Conservation (phyloP, 1,140 invertebrate genomes). For the Drosophila watanabei region DNA sequence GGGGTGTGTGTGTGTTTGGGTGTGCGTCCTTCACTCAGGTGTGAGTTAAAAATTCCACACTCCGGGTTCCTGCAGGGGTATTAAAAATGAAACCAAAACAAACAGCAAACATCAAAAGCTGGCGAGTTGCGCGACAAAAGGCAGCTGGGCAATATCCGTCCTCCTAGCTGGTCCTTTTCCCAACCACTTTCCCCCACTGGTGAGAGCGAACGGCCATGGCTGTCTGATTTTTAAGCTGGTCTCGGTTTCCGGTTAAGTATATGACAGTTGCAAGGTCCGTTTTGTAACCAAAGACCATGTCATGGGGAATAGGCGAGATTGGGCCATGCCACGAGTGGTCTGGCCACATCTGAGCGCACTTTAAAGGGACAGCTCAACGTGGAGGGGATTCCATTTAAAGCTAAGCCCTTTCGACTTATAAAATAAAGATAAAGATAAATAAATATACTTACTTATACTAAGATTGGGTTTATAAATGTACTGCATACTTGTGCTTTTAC, state of each 20-base stretch:
- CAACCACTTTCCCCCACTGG: not conserved
- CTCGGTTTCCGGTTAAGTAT: constrained; percentile 48
- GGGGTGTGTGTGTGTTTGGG: not conserved
- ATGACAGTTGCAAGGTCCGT: constrained; percentile 56
- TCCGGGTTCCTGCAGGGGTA: constrained; percentile 46
- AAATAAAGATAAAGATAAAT: not conserved
- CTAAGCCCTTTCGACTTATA: not conserved
- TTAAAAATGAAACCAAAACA: constrained; percentile 83
- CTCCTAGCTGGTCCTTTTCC: constrained; percentile 12
- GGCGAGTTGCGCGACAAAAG: constrained; percentile 48
- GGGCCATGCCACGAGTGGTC: constrained; percentile 32
- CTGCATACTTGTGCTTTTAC: too few species aligned
- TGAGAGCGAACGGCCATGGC: constrained; percentile 22
- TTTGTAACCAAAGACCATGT: constrained; percentile 54
- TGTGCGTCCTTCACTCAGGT: constrained; percentile 12
- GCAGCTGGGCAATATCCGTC: constrained; percentile 67
- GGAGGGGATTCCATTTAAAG: not conserved
- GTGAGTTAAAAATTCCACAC: constrained; percentile 45
- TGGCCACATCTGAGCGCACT: not conserved
- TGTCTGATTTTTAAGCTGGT: constrained; percentile 63
- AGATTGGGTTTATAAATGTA: not conserved
- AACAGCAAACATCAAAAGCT: constrained; percentile 80
- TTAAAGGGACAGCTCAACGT: not conserved
- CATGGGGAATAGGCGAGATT: constrained; percentile 15
- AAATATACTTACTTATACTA: not conserved